These are phyloP conservation scores for Podabrus alpinus DNA, from an alignment of 2,888 invertebrate genomes.

Conservation along the genomic window DNA sequence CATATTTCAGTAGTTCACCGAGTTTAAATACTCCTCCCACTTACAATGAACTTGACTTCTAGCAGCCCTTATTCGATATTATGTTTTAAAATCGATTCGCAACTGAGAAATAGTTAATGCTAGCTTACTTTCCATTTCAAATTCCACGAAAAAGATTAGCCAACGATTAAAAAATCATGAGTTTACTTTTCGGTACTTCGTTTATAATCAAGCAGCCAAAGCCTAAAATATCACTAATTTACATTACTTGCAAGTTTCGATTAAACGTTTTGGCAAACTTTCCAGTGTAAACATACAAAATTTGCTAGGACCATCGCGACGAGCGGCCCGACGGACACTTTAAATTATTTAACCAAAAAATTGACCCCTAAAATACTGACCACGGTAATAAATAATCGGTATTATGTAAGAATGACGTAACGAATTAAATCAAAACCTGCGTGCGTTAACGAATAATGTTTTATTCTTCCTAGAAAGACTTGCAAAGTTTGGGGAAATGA, in stretches of 20 bases:
- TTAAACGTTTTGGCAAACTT: neutral
- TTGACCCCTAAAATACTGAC: neutral
- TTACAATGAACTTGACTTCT: slow-evolving; percentile 39
- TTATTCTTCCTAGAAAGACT: neutral
- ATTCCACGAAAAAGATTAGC: slow-evolving; percentile 6
- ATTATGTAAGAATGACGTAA: neutral
- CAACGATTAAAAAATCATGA: neutral
- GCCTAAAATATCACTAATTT: neutral
- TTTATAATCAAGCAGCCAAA: neutral
- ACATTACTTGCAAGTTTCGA: neutral
- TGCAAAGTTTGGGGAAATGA: neutral
- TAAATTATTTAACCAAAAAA: no score
- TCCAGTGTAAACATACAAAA: no score
- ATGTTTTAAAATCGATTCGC: slow-evolving; percentile 33
- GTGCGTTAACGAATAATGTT: neutral
- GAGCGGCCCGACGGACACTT: neutral
- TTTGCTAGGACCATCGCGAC: no score
- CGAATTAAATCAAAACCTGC: neutral
- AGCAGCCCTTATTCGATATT: slow-evolving; percentile 32
- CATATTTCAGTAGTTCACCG: slow-evolving; percentile 27
- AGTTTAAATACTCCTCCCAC: slow-evolving; percentile 32
- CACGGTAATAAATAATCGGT: neutral
- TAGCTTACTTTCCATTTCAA: slow-evolving; percentile 22
- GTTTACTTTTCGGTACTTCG: neutral
- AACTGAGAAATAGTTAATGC: slow-evolving; percentile 22